A percentile compares a stretch with the other conserved stretches of the same genome.
These are phyloP conservation scores for Merops nubicus DNA, from an alignment of 2,113 vertebrate genomes.

Conservation along the genomic window DNA sequence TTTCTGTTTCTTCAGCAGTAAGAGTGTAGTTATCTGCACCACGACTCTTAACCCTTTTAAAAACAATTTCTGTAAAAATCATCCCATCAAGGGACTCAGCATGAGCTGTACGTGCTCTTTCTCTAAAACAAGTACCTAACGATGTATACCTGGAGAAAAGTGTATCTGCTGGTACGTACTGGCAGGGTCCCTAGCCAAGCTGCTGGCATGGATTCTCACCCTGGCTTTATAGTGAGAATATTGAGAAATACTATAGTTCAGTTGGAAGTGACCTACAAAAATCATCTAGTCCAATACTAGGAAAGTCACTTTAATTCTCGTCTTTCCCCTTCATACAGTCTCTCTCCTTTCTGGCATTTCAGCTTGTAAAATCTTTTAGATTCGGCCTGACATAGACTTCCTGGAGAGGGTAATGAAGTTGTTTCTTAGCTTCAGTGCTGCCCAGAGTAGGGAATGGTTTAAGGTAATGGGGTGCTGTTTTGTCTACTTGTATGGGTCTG, in stretches of 20 bases:
- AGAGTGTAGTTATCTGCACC: conserved; percentile 34
- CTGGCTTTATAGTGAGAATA: neutral
- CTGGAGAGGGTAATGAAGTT: neutral
- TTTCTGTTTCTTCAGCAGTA: conserved; percentile 48
- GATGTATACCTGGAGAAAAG: conserved; percentile 1
- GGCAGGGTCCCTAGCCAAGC: neutral
- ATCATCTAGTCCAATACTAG: neutral
- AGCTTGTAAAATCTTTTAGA: neutral
- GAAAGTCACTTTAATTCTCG: neutral
- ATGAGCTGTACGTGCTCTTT: conserved; percentile 24
- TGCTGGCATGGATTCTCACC: neutral
- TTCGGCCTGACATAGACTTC: neutral
- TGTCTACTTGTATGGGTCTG: neutral
- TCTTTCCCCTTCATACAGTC: neutral
- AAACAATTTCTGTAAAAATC: conserved; percentile 51
- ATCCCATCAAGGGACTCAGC: neutral
- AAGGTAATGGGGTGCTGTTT: neutral
- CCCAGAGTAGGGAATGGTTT: neutral
- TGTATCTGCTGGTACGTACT: neutral
- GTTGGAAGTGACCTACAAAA: neutral
- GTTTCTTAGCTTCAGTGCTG: neutral
- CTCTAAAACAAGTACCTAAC: conserved; percentile 14
- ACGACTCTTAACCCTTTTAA: conserved; percentile 20
- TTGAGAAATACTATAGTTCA: neutral
- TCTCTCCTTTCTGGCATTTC: neutral